A percentile compares a stretch with the other conserved stretches of the same genome.
phyloP scores from a whole-genome alignment of 2,797 vertebrate species.

The Poliocrania exsul region DNA sequence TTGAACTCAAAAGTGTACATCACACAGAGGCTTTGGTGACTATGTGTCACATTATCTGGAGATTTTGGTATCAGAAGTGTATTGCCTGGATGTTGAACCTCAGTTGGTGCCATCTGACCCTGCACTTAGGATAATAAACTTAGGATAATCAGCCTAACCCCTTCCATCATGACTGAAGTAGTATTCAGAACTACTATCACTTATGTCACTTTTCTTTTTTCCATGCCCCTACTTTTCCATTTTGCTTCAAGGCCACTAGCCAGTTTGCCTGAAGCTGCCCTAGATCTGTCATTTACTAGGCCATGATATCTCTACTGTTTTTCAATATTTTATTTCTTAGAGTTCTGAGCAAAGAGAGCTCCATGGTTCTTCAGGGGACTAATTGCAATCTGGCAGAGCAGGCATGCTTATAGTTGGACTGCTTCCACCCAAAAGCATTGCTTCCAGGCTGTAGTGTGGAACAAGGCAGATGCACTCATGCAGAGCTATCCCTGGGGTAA shows the following conservation, averaged over 20 bases:
- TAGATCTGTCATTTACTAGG: not conserved
- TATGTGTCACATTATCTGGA: not conserved
- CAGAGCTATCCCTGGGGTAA: not conserved
- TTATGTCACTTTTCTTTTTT: not conserved
- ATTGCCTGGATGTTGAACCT: not conserved
- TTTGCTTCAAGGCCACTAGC: not conserved
- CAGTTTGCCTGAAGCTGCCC: not conserved
- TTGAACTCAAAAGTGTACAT: not conserved
- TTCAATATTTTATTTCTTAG: not conserved
- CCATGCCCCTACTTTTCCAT: not conserved
- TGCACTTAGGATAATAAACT: not conserved
- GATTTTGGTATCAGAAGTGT: not conserved
- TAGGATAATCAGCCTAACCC: not conserved
- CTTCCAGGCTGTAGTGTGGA: not conserved
- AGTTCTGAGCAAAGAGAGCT: not conserved
- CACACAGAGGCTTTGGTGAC: fast-evolving
- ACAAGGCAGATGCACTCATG: not conserved
- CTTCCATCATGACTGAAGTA: not conserved
- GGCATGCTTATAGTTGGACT: not conserved
- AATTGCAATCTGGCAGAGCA: not conserved
- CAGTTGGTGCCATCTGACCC: not conserved
- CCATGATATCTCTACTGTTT: not conserved
- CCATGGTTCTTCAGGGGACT: not conserved
- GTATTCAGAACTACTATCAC: not conserved
- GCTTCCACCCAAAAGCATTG: not conserved